Base-by-base conservation (phyloP, 2,888 invertebrate species). In the Cerastoderma edule region DNA sequence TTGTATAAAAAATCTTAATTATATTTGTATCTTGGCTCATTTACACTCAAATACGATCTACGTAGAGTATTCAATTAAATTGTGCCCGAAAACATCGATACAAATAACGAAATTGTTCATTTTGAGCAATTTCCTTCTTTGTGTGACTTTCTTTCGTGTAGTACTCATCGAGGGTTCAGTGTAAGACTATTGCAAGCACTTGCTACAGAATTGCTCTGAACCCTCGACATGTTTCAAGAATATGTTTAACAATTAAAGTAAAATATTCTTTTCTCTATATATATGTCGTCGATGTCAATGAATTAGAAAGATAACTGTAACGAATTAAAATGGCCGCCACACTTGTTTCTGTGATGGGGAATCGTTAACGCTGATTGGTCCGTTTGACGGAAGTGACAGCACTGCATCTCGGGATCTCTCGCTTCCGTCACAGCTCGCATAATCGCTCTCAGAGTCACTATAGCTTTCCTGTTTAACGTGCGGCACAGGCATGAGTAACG, bases 271-370 rank as follows among this genome's bases (percentile, higher is more conserved):
- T n/a, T n/a, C n/a, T n/a, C n/a, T n/a, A n/a, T 44, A 44, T 13
- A 19, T 44, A 44, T 13, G 10, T 44, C 19, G 13, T 13, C 44
- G 44, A 13, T 10, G 19, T 13, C 44, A 44, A 10, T 13, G 44
- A 44, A 44, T 13, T 13, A 44, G 44, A 44, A 13, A 44, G 44
- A 44, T 13, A 10, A 44, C n/a, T n/a, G n/a, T n/a, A n/a, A n/a
- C n/a, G n/a, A n/a, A 22, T 73, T 75, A 81, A 66, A 81, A 81
- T 53, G 81, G 81, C 63, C 81, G 65, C 81, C 81, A 81, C 32
- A 81, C 81, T 54, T 77, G 67, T 71, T 78, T 75, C 54, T 78
- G 78, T 6, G 78, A 73, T 8, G 78, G 75, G n/a, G 80, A 73
- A 50, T 72, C 75, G 27, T 33, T 67, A 19, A 70, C 78, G 46